Percentiles rank a stretch among this genome's conserved stretches.
These are phyloP conservation scores for Pandemis cinnamomeana DNA, from an alignment of 2,888 invertebrate species.

Conservation along the genomic window DNA sequence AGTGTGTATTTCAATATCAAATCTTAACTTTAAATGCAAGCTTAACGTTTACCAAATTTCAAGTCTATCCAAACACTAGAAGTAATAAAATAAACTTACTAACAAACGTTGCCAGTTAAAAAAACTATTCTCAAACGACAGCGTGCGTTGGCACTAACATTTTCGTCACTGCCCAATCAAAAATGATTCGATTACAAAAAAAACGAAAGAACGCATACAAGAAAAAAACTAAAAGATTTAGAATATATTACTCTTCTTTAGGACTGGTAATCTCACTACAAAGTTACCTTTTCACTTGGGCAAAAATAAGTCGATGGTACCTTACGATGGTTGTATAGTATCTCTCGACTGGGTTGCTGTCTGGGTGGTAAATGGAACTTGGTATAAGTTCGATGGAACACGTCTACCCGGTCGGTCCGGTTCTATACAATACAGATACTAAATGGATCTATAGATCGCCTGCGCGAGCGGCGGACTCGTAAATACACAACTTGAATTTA, in stretches of 20 bases:
- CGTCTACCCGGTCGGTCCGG: constrained; percentile 34
- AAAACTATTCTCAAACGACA: not conserved
- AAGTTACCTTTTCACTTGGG: constrained; percentile 9
- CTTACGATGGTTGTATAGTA: not conserved
- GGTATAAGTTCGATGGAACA: constrained; percentile 36
- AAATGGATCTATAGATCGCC: constrained; percentile 38
- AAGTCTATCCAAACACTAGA: too few relatives aligned
- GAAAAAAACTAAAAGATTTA: constrained; percentile 37
- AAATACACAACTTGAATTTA: constrained; percentile 29
- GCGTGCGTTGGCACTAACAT: not conserved
- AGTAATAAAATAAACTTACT: too few relatives aligned
- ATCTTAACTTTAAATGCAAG: too few relatives aligned
- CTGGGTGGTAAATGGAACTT: constrained; percentile 1
- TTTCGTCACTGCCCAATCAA: constrained; percentile 18
- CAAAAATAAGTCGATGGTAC: constrained; percentile 2
- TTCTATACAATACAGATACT: constrained; percentile 38
- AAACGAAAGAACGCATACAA: constrained; percentile 12
- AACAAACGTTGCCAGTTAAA: too few relatives aligned
- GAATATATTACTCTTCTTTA: constrained; percentile 41
- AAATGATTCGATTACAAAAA: constrained; percentile 11
- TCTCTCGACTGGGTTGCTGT: not conserved
- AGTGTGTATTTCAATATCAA: too few relatives aligned
- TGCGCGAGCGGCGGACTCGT: constrained; percentile 19
- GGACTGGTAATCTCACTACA: constrained; percentile 33
- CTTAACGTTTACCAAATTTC: too few relatives aligned